Base-by-base conservation (phyloP, 2,888 invertebrate species). In the Epinotia nisella region DNA sequence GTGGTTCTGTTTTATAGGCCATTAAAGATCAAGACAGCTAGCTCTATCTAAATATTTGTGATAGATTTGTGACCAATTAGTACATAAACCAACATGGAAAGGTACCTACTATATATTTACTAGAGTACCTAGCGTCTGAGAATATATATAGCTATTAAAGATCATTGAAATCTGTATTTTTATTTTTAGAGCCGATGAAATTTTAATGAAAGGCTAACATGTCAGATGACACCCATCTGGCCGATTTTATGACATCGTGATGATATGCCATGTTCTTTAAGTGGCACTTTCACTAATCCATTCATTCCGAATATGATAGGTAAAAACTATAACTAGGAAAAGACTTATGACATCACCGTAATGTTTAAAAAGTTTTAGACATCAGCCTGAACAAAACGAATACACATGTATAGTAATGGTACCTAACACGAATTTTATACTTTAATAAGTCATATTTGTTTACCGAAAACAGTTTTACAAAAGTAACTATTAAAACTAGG, bases 21-120 rank as follows among this genome's bases (percentile, higher is more conserved):
- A 70, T 41, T 70, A 70, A 62, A 62, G 45, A 70, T 70, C 49
- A 56, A 61, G 49, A 21, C 11, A 41, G 70, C 45, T 10, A 41
- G 70, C 45, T 51, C 35, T 49, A 64, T 64, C 41, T 10, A 24
- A 35, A 70, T 19, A 56, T 60, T 60, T 53, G 62, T 56, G 13
- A 56, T 21, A 29, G 35, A 55, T 35, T 58, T 62, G 53, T 69
- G 53, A 53, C 39, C 15, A 17, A 53, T 53, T 24, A 9, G 15
- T 15, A 7, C 24, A 13, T 11, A 21, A 55, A 19, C 55, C 55
- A 21, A 21, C 11, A 55, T 11, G 21, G 10, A 9, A 9, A 3
- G 0, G 0, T 41, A 15, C 13, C 0, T 13, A 41, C 3, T 41
- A 41, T 11, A 41, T 11, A 41, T 41, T 41, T 41, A 41, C 41